Percentiles rank a stretch among this genome's conserved stretches.
phyloP scores from a whole-genome alignment of 2,113 vertebrate genomes.

The Hippocampus mohnikei region DNA sequence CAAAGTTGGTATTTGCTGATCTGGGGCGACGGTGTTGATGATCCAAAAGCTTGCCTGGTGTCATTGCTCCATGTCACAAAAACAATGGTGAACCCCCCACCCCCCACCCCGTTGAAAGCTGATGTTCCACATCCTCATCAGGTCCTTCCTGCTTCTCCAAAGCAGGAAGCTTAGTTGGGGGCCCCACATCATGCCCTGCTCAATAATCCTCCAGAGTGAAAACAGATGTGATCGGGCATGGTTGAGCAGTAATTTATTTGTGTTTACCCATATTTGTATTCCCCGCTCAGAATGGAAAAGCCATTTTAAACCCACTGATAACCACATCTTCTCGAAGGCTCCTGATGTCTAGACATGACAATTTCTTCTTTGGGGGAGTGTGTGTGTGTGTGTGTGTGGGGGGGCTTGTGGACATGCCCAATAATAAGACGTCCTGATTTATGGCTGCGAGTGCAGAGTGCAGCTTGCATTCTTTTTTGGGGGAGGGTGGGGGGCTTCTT shows the following conservation, averaged over 20 bases:
- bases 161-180: conserved; percentile 43
- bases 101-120: conserved; percentile 52
- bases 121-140: conserved; percentile 68
- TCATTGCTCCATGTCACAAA: conserved; percentile 40
- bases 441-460: conserved; percentile 29
- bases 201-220: conserved; percentile 5
- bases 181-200: conserved; percentile 19
- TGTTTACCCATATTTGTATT: conserved; percentile 4
- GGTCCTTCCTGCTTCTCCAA: conserved; percentile 51
- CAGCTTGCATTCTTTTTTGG: conserved; percentile 25
- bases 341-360: conserved; percentile 11
- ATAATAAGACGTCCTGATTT: conserved; percentile 23
- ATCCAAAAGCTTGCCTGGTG: conserved; percentile 24
- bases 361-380: neutral
- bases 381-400: too few relatives aligned
- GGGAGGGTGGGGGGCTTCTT: conserved; percentile 19
- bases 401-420: conserved; percentile 7
- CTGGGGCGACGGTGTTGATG: conserved; percentile 9
- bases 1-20: conserved; percentile 4
- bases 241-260: conserved; percentile 1
- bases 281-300: neutral
- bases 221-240: conserved; percentile 17
- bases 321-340: neutral
- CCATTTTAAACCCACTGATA: conserved; percentile 3
- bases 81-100: conserved; percentile 54